These are phyloP conservation scores for Tamias sibiricus DNA, from an alignment of 2,113 vertebrate genomes.

Conservation along the genomic window DNA sequence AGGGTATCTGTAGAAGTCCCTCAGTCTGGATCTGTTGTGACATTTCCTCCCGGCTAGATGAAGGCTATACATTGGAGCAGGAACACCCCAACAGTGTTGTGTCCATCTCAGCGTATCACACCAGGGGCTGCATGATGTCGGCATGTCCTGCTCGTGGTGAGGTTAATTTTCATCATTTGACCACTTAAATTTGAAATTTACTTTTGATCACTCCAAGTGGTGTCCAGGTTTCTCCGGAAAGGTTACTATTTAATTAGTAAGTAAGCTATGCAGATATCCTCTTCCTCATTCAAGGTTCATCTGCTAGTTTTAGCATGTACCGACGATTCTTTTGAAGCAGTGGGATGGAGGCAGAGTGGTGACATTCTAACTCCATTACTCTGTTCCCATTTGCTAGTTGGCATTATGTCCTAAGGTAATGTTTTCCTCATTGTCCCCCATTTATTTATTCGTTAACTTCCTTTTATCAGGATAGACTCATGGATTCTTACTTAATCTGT, in stretches of 20 bases:
- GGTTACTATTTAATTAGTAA: background rate
- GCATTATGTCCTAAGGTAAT: background rate
- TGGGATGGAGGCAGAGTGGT: background rate
- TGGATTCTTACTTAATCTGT: background rate
- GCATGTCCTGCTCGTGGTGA: background rate
- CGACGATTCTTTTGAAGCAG: background rate
- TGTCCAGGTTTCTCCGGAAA: background rate
- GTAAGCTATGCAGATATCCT: background rate
- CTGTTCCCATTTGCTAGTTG: background rate
- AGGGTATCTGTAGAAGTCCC: conserved; percentile 12
- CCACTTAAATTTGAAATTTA: background rate
- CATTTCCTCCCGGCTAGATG: background rate
- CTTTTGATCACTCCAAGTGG: background rate
- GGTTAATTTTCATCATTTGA: background rate
- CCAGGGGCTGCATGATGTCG: background rate
- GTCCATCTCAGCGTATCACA: background rate
- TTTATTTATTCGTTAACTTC: background rate
- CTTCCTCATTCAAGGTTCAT: background rate
- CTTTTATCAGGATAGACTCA: background rate
- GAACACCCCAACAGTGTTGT: background rate
- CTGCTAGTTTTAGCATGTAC: background rate
- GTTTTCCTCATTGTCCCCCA: background rate
- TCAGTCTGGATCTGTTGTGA: background rate
- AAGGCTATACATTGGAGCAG: background rate
- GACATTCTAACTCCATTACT: background rate